phyloP scores from a whole-genome alignment of 2,888 invertebrate species.

The Palloptera scutellata region DNA sequence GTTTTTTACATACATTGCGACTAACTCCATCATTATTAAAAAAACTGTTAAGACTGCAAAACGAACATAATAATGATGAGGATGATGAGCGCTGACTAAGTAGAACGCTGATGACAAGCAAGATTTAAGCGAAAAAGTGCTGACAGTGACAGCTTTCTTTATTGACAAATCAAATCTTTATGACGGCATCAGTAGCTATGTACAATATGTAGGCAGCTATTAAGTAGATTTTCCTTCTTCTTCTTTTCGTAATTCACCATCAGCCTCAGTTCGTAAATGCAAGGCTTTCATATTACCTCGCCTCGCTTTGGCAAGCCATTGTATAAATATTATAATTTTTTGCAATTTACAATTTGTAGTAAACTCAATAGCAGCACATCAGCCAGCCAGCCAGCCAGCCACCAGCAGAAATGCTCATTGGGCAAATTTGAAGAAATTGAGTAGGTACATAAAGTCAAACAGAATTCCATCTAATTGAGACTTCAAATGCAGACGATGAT shows the following conservation, averaged over 20 bases:
- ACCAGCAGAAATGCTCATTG: slow-evolving; percentile 35
- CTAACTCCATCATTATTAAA: too few species aligned
- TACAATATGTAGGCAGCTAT: too few species aligned
- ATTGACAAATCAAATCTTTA: slow-evolving; percentile 58
- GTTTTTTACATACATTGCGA: too few species aligned
- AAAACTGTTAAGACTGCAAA: too few species aligned
- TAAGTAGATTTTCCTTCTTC: not conserved
- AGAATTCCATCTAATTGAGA: slow-evolving; percentile 39
- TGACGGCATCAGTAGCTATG: slow-evolving; percentile 26
- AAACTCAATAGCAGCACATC: slow-evolving; percentile 9
- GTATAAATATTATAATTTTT: slow-evolving; percentile 37
- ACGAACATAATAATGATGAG: too few species aligned
- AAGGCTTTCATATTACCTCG: not conserved
- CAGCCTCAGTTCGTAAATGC: too few species aligned
- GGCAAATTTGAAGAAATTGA: slow-evolving; percentile 42
- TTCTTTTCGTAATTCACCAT: not conserved
- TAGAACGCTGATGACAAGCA: slow-evolving; percentile 4
- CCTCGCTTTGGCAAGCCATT: slow-evolving; percentile 27
- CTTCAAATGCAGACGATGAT: slow-evolving; percentile 31
- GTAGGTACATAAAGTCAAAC: slow-evolving; percentile 33
- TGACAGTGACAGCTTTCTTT: slow-evolving; percentile 59
- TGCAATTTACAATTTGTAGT: slow-evolving; percentile 17
- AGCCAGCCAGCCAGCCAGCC: not conserved
- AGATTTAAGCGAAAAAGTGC: slow-evolving; percentile 49
- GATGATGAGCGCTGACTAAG: slow-evolving; percentile 8